Evolutionary conservation across 2,113 vertebrate genomes (phyloP), one percentile per base, ranked within the genome.

Genomic region (Polyodon spathula): DNA sequence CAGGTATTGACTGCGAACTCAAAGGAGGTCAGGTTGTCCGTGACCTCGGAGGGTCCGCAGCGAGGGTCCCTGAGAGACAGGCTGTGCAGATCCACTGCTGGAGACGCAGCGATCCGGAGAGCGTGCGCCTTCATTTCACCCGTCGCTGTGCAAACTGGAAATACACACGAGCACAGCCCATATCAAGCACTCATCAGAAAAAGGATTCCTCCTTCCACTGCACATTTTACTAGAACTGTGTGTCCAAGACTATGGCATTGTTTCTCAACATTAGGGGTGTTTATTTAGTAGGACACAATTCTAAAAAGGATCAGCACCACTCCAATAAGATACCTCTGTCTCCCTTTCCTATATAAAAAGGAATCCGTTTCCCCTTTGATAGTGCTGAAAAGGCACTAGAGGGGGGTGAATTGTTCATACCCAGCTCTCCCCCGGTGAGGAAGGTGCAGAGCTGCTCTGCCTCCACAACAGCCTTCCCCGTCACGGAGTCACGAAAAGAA

Each of bases 371-470:
- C n/a, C n/a, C n/a, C n/a, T n/a, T n/a, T n/a, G 53, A 54, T 2
- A 54, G 17, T 15, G 37, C 5, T 4, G 53, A 6, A 1, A 54
- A 38, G 52, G 15, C 50, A 1, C 9, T 37, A 16, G 40, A 37
- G 8, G 9, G 10, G 7, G 6, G 59, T 7, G 48, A 6, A 6
- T 27, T 6, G 12, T 10, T 37, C 63, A 41, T 54, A 65, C 63
- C 48, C 14, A 65, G 63, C 38, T 65, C 41, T 8, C 59, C 46
- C 10, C 56, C 51, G 37, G 57, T 10, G 5, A 39, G 63, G 57
- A 65, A 65, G n/a, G 57, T 5, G 39, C 63, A 65, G 6, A 46
- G 5, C 4, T 65, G 63, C n/a, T 58, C 56, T 27, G 63, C 40
- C 17, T n/a, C 16, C 57, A 40, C 57, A 12, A 54, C 53, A 37